Evolutionary conservation across 2,888 invertebrate genomes (phyloP).

Genomic region (Polymixis flavicincta): DNA sequence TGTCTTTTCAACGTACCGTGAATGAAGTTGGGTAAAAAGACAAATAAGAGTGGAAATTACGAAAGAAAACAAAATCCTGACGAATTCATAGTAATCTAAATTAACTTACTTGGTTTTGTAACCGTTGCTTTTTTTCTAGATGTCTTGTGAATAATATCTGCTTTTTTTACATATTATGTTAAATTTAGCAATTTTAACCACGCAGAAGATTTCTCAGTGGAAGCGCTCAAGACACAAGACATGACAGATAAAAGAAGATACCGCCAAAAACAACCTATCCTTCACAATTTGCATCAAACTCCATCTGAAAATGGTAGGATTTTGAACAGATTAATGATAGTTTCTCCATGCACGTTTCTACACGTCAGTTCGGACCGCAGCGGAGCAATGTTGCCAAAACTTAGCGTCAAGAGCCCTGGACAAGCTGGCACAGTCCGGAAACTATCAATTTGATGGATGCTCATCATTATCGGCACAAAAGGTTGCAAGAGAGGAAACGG

Average conservation of each 20-base stretch:
- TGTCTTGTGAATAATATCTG: not conserved
- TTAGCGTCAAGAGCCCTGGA: constrained; percentile 10
- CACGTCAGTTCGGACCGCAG: not conserved
- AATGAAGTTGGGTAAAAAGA: not conserved
- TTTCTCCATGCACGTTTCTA: not conserved
- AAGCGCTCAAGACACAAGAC: not conserved
- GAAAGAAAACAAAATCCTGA: not conserved
- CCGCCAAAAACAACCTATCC: not conserved
- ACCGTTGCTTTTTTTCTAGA: not conserved
- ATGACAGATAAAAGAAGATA: not conserved
- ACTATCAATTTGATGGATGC: constrained; percentile 29
- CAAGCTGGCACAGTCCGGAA: constrained; percentile 15
- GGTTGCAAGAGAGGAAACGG: not conserved
- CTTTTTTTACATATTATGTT: not conserved
- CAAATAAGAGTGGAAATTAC: constrained; percentile 17
- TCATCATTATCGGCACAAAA: constrained; percentile 19
- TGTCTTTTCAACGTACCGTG: constrained; percentile 5
- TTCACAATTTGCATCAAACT: not conserved
- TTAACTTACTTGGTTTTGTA: not conserved
- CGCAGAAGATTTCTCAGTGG: not conserved
- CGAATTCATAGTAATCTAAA: not conserved
- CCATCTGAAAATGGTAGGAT: not conserved
- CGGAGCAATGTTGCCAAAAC: constrained; percentile 32
- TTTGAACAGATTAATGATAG: constrained; percentile 22
- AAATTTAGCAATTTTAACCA: not conserved